Evolutionary conservation across 2,113 vertebrate genomes (phyloP), one percentile per base, ranked within the genome.

Genomic region (Sturnira hondurensis): DNA sequence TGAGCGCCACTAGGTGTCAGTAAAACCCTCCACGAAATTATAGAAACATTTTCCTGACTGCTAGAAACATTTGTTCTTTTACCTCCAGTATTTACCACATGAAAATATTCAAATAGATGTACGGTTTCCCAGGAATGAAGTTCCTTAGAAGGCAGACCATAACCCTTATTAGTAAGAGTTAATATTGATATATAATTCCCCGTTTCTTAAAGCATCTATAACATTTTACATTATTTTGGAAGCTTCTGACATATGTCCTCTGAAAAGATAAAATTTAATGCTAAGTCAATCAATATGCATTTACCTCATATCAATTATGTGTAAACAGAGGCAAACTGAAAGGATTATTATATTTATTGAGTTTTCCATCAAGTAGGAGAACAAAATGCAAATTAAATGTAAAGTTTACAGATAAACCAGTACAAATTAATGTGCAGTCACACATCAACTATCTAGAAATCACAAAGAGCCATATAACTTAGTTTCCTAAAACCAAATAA

Each of bases 1-100:
- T 67, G 41, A 82, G 31, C 47, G 38, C 97, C 97, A 97, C 97
- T 96, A 97, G 97, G 86, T 97, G 97, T 92, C 97, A 97, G 97
- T 95, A 97, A 91, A 97, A 92, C 38, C 11, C 65, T 87, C 94
- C 36, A 22, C 61, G 88, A 97, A 90, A 88, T 71, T 61, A 95
- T 0, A 63, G 15, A 70, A 89, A 61, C 20, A 5, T 52, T 95
- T 90, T 74, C 67, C n/a, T 76, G 74, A 85, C 52, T 73, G 17
- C 33, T 89, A 33, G 31, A 38, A 89, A 96, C 73, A 41, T 68
- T 19, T 65, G 24, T 12, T 88, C 36, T 82, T 73, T 86, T 67
- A 84, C 10, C 50, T 45, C 43, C 5, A 86, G 54, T 52, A 47
- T 52, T 54, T 74, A 83, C 26, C 38, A 91, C 38, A 77, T 26